Base-by-base conservation (phyloP, 2,888 invertebrate species). In the Atethmia centrago region DNA sequence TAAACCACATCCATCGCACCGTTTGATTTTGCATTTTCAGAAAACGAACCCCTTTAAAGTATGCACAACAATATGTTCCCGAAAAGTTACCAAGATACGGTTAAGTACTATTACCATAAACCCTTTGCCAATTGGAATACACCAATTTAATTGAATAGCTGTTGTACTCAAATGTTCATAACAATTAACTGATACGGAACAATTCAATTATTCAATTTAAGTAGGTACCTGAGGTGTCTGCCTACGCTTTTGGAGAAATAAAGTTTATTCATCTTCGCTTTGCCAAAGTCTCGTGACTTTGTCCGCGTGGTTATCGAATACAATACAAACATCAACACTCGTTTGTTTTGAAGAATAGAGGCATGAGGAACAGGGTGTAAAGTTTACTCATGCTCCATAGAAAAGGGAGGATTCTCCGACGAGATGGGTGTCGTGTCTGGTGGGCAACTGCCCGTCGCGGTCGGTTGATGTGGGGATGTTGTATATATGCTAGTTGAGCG, bases 91-190 rank as follows among this genome's bases (percentile, higher is more conserved):
- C 36, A 31, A 55, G 49, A 69, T 55, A 62, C 55, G 66, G 51
- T 71, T 77, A 68, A 80, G 40, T 80, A 59, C 25, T 63, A 79
- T 85, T 83, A 79, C 10, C 59, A 66, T 76, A 77, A 77, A 63
- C 63, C 71, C 71, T 80, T 74, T 72, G 25, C 67, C 58, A 59
- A 77, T 71, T 65, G 36, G 51, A 49, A 73, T 64, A 79, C 73
- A 56, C 63, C 59, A 71, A 77, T 67, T 77, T 61, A 74, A 76
- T 80, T 76, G 61, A 71, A 70, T 68, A 72, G 19, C 61, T 49
- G 51, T 47, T 71, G 69, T 78, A 77, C 72, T 74, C 49, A 81
- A 83, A 80, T 73, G 76, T 77, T 74, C 61, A 70, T 64, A 86
- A 79, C 83, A 72, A 79, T 84, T 67, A 77, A 77, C 58, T 56